phyloP scores from a whole-genome alignment of 2,888 invertebrate species.

The Tipula unca region DNA sequence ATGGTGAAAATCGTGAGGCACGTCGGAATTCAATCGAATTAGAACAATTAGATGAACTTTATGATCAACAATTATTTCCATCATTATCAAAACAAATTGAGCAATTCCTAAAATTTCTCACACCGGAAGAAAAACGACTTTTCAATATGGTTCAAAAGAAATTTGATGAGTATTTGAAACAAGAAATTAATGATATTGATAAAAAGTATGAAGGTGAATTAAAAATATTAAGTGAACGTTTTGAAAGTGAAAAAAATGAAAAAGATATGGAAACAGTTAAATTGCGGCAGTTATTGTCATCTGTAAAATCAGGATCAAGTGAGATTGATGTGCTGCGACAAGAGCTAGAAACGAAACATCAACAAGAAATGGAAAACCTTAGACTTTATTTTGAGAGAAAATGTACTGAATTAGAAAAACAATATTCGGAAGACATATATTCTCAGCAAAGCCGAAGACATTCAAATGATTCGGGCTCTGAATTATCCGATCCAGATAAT shows the following conservation, averaged over 20 bases:
- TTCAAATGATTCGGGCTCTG: constrained; percentile 40
- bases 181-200: constrained; percentile 46
- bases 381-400: constrained; percentile 72
- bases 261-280: constrained; percentile 45
- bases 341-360: constrained; percentile 57
- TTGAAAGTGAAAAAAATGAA: constrained; percentile 51
- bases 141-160: constrained; percentile 46
- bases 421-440: constrained; percentile 63
- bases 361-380: constrained; percentile 68
- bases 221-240: constrained; percentile 35
- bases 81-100: constrained; percentile 41
- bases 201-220: constrained; percentile 35
- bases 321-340: constrained; percentile 48
- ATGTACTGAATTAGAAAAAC: constrained; percentile 69
- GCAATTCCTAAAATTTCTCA: constrained; percentile 37
- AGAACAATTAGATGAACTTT: constrained; percentile 29
- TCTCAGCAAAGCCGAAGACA: constrained; percentile 56
- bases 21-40: constrained; percentile 36
- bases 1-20: constrained; percentile 35
- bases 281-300: constrained; percentile 48
- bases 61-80: constrained; percentile 33
- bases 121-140: constrained; percentile 38
- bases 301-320: constrained; percentile 49
- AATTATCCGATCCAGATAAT: constrained; percentile 38
- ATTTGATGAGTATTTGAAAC: constrained; percentile 47